Percentiles rank a stretch among this genome's conserved stretches.
Conservation (phyloP, 1,140 invertebrate species). For the Sarcophaga bullata region DNA sequence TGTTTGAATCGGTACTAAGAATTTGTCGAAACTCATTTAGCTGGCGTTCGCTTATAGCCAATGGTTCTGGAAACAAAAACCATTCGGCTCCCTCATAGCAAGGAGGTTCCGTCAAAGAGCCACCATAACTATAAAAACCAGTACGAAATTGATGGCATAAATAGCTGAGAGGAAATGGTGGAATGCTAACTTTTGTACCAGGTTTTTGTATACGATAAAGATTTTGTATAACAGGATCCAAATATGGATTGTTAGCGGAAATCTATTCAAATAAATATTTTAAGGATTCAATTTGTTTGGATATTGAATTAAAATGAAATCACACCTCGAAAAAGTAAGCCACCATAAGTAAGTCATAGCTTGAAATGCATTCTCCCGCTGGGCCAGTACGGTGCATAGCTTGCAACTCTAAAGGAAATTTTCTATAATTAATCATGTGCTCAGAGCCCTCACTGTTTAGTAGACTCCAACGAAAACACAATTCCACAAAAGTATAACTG, state of each 20-base stretch:
- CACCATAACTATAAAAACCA: conserved; percentile 78
- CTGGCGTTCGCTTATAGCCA: conserved; percentile 74
- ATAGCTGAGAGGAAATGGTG: conserved; percentile 69
- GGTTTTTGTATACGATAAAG: conserved; percentile 64
- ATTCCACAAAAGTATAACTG: conserved; percentile 67
- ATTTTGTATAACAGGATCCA: conserved; percentile 68
- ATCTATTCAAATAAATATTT: not conserved
- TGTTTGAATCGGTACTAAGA: conserved; percentile 58
- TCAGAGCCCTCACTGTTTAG: conserved; percentile 70
- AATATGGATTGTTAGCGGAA: conserved; percentile 68
- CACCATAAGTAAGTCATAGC: conserved; percentile 59
- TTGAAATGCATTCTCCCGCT: conserved; percentile 49
- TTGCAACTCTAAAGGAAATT: conserved; percentile 69
- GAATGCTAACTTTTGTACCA: conserved; percentile 61
- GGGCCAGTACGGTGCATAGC: conserved; percentile 57
- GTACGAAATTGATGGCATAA: conserved; percentile 67
- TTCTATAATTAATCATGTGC: conserved; percentile 68
- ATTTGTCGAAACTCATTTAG: conserved; percentile 68
- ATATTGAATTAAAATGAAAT: not conserved
- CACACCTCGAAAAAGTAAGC: conserved; percentile 56
- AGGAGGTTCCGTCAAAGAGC: conserved; percentile 86
- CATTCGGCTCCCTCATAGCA: conserved; percentile 85
- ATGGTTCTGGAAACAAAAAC: conserved; percentile 82
- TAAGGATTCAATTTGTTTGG: not conserved
- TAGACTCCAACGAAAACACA: conserved; percentile 70